A percentile compares a stretch with the other conserved stretches of the same genome.
Evolutionary conservation across 2,888 invertebrate genomes (phyloP).

Genomic region (Cancer borealis): DNA sequence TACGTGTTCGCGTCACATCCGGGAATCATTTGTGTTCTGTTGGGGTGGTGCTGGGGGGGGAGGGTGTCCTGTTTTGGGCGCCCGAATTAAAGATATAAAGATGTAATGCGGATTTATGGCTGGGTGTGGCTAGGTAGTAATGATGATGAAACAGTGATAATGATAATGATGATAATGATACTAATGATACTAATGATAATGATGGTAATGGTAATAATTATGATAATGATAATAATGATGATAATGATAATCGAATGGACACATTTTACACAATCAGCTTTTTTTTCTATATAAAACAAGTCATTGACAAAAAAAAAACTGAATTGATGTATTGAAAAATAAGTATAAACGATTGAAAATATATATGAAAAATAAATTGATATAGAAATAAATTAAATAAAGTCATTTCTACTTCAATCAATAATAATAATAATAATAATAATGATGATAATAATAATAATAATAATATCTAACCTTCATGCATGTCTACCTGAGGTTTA

Average conservation of each 20-base stretch:
- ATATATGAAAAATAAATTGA: not conserved
- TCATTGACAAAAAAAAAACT: not conserved
- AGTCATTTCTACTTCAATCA: too few species aligned
- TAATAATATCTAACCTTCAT: not conserved
- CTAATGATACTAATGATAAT: not conserved
- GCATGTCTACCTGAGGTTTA: too few species aligned
- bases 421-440: not conserved
- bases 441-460: not conserved
- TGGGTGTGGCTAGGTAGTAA: not conserved
- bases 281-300: too few species aligned
- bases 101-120: not conserved
- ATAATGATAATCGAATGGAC: not conserved
- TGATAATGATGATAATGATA: not conserved
- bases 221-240: slow-evolving; percentile 8
- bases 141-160: not conserved
- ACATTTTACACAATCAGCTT: too few species aligned
- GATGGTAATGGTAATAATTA: not conserved
- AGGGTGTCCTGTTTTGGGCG: not conserved
- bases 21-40: not conserved
- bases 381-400: not conserved
- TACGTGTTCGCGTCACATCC: not conserved
- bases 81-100: not conserved
- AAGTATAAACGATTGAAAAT: not conserved
- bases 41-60: not conserved
- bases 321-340: too few species aligned